A percentile compares a stretch with the other conserved stretches of the same genome.
These are phyloP conservation scores for Calidris pugnax DNA, from an alignment of 2,113 vertebrate species.

Conservation along the genomic window DNA sequence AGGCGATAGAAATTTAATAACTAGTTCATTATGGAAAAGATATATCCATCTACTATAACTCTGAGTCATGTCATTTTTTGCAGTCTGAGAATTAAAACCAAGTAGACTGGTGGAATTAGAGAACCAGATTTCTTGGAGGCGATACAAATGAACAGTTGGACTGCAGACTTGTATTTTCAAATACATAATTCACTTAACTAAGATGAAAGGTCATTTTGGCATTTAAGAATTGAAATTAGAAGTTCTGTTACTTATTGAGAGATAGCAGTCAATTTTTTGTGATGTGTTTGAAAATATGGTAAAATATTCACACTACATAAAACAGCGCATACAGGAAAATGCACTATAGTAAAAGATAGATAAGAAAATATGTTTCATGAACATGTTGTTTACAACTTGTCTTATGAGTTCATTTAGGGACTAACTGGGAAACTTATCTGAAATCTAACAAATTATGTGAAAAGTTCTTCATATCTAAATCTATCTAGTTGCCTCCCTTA, in stretches of 20 bases:
- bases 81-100: neutral
- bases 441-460: neutral
- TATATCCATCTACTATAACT: neutral
- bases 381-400: neutral
- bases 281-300: neutral
- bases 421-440: neutral
- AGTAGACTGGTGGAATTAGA: neutral
- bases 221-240: neutral
- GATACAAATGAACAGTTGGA: neutral
- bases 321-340: neutral
- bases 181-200: neutral
- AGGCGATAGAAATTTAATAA: neutral
- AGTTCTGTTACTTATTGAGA: neutral
- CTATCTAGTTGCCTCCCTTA: neutral
- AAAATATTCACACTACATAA: neutral
- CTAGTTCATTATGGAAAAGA: neutral
- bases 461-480: neutral
- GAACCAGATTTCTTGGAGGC: neutral
- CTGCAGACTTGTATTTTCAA: neutral
- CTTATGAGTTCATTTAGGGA: neutral
- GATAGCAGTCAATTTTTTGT: neutral
- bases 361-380: neutral
- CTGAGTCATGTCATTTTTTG: neutral
- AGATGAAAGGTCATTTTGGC: slow-evolving; percentile 1
- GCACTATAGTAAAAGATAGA: neutral